Evolutionary conservation across 2,888 invertebrate species (phyloP).

Genomic region (Tortrix viridana): DNA sequence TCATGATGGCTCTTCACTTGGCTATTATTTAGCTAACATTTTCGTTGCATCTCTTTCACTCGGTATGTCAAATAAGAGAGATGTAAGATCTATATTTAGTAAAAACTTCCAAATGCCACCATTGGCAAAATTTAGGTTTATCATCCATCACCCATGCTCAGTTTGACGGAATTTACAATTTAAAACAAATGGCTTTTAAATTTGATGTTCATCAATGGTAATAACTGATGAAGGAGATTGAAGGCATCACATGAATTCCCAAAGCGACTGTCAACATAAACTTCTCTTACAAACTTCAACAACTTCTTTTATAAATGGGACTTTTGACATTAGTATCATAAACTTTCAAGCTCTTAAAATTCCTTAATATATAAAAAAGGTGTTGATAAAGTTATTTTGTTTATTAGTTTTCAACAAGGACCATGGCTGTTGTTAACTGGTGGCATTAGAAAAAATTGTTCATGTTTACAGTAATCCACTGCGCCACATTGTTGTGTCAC

Average conservation of each 20-base stretch:
- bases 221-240: background rate
- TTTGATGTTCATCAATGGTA: too few species aligned
- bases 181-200: too few species aligned
- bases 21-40: too few species aligned
- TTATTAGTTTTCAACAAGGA: slow-evolving; percentile 25
- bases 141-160: too few species aligned
- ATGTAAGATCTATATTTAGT: too few species aligned
- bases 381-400: slow-evolving; percentile 25
- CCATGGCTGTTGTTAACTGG: slow-evolving; percentile 22
- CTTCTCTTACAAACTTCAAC: background rate
- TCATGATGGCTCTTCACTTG: too few species aligned
- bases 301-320: too few species aligned
- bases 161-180: too few species aligned
- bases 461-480: slow-evolving; percentile 16
- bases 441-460: slow-evolving; percentile 16
- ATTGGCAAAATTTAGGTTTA: too few species aligned
- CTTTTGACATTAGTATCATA: background rate
- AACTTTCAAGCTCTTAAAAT: background rate
- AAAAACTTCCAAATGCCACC: too few species aligned
- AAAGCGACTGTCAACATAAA: background rate
- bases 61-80: too few species aligned
- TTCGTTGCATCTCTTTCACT: too few species aligned
- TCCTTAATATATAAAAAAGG: slow-evolving; percentile 6
- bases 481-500: slow-evolving; percentile 29
- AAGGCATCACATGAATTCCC: background rate